These are phyloP conservation scores for Falco peregrinus DNA, from an alignment of 2,797 vertebrate genomes.

Conservation along the genomic window DNA sequence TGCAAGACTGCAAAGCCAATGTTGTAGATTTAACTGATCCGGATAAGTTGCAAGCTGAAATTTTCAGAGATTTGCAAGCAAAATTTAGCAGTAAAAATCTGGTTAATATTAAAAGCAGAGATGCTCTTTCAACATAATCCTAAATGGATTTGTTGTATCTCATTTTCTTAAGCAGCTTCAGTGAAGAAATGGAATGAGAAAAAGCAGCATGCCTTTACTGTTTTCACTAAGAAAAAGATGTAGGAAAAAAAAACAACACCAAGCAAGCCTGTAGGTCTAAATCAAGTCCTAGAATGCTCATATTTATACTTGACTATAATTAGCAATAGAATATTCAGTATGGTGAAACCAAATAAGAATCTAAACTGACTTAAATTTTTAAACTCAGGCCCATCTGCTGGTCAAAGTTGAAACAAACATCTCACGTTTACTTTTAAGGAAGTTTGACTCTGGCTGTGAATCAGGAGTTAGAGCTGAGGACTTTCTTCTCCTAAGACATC, in stretches of 20 bases:
- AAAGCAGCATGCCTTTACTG: neutral
- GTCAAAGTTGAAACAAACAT: neutral
- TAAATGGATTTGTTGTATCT: constrained; percentile 57
- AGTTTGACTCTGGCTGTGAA: neutral
- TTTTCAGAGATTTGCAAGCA: constrained; percentile 51
- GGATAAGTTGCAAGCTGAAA: constrained; percentile 49
- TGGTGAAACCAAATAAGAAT: neutral
- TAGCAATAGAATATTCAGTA: neutral
- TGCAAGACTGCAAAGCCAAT: constrained; percentile 32
- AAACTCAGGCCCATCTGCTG: neutral
- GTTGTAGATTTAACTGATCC: constrained; percentile 37
- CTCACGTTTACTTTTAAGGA: neutral
- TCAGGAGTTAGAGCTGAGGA: neutral
- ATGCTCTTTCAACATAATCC: constrained; percentile 33
- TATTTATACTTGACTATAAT: neutral
- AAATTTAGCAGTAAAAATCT: constrained; percentile 51
- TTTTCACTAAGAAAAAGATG: neutral
- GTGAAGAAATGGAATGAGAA: neutral
- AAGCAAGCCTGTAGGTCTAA: neutral
- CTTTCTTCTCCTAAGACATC: neutral
- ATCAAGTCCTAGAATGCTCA: neutral
- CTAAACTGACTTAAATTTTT: neutral
- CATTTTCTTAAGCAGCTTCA: constrained; percentile 32
- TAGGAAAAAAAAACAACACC: neutral
- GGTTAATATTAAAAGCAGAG: constrained; percentile 62